Percentiles rank a stretch among this genome's conserved stretches.
Conservation (phyloP, 2,113 vertebrate species). For the Acanthochromis polyacanthus region DNA sequence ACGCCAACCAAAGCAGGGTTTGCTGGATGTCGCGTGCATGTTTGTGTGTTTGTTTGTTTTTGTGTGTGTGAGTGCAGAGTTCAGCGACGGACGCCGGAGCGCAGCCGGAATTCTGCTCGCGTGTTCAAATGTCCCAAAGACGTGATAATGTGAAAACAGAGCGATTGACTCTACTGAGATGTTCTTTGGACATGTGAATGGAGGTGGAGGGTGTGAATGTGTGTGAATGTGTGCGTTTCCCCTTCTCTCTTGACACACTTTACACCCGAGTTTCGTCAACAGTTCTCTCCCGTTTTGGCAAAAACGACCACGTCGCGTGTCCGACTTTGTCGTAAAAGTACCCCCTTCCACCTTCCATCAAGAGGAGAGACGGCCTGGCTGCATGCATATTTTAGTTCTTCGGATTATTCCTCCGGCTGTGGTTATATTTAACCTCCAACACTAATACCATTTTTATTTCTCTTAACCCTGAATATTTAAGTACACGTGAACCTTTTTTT, state of each 20-base stretch:
- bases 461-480: conserved; percentile 82
- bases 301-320: conserved; percentile 56
- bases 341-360: conserved; percentile 30
- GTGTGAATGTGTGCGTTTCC: not conserved
- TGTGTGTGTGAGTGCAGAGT: conserved; percentile 21
- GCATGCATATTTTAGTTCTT: conserved; percentile 72
- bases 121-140: conserved; percentile 71
- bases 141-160: conserved; percentile 66
- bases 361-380: conserved; percentile 63
- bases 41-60: conserved; percentile 15
- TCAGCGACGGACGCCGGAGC: not conserved
- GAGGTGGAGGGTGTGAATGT: not conserved
- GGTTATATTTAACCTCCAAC: conserved; percentile 76
- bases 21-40: conserved; percentile 28
- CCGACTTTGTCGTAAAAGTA: conserved; percentile 31
- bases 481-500: conserved; percentile 74
- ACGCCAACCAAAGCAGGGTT: conserved; percentile 70
- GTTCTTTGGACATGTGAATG: conserved; percentile 60
- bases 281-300: conserved; percentile 61
- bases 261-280: not conserved
- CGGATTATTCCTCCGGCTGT: conserved; percentile 56
- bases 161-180: conserved; percentile 55
- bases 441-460: conserved; percentile 80
- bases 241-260: conserved; percentile 30
- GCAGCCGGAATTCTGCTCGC: conserved; percentile 42